A percentile compares a stretch with the other conserved stretches of the same genome.
phyloP scores from a whole-genome alignment of 23 tunicate genomes.

The Botrylloides violaceus region DNA sequence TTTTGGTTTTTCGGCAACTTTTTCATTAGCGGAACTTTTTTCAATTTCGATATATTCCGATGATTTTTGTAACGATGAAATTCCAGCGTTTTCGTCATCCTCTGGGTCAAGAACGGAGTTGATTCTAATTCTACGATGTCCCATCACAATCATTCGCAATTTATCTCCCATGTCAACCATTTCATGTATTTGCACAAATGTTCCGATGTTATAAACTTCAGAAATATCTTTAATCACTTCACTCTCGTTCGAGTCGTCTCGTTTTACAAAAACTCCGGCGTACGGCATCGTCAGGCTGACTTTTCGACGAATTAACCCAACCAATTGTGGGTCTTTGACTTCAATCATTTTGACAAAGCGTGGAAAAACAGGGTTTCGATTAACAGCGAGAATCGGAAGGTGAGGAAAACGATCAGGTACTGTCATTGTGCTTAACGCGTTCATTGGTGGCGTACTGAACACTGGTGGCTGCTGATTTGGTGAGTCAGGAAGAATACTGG shows the following conservation, averaged over 20 bases:
- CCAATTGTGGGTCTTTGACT: constrained; percentile 76
- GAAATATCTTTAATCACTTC: constrained; percentile 47
- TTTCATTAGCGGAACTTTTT: not conserved
- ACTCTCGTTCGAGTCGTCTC: constrained; percentile 64
- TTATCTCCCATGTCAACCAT: constrained; percentile 87
- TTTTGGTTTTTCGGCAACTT: not conserved
- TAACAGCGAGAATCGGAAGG: constrained; percentile 83
- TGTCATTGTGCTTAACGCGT: constrained; percentile 63
- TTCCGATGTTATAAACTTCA: constrained; percentile 80
- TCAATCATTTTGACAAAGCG: constrained; percentile 95
- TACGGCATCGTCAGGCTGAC: constrained; percentile 71
- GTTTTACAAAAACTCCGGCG: constrained; percentile 93
- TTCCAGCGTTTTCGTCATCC: constrained; percentile 4
- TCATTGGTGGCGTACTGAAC: constrained; percentile 2
- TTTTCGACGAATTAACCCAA: constrained; percentile 76
- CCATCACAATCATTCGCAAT: constrained; percentile 95
- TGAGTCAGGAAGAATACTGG: not conserved
- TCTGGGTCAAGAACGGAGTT: not conserved
- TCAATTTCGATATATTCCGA: not conserved
- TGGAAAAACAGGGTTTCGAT: constrained; percentile 88
- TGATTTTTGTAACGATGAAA: not conserved
- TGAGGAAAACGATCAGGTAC: constrained; percentile 83
- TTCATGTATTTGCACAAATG: constrained; percentile 94
- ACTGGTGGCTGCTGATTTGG: not conserved
- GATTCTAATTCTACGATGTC: constrained; percentile 52